Conservation (phyloP, 2,888 invertebrate genomes). For the Erannis defoliaria region DNA sequence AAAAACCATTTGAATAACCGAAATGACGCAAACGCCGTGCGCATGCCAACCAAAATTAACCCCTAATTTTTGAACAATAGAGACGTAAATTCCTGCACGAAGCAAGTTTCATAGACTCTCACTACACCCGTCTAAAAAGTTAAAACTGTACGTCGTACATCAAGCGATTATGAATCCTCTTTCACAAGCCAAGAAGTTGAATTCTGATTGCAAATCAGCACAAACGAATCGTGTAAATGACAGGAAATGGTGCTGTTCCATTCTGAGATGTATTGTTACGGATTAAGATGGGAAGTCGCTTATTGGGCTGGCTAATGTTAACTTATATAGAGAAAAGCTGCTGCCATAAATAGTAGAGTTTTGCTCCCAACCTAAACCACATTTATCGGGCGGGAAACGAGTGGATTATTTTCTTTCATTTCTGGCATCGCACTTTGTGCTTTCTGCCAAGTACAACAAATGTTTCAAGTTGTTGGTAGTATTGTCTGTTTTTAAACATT, state of each 20-base stretch:
- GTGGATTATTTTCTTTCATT: slow-evolving; percentile 29
- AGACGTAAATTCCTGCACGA: slow-evolving; percentile 54
- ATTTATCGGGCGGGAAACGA: slow-evolving; percentile 44
- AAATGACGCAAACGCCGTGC: slow-evolving; percentile 46
- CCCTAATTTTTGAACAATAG: slow-evolving; percentile 51
- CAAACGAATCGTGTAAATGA: slow-evolving; percentile 46
- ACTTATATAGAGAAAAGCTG: slow-evolving; percentile 60
- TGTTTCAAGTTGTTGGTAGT: too few relatives aligned
- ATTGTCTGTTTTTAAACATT: too few relatives aligned
- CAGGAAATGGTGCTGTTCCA: slow-evolving; percentile 35
- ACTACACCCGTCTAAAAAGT: slow-evolving; percentile 55
- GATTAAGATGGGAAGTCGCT: slow-evolving; percentile 49
- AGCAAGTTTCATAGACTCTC: slow-evolving; percentile 57
- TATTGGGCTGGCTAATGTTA: slow-evolving; percentile 52
- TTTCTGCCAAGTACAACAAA: too few relatives aligned
- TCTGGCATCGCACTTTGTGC: too few relatives aligned
- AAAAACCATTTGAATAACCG: slow-evolving; percentile 38
- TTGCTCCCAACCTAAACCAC: too few relatives aligned
- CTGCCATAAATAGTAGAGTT: slow-evolving; percentile 58
- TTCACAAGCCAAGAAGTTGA: slow-evolving; percentile 51
- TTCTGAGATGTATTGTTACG: slow-evolving; percentile 52
- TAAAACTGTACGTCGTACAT: slow-evolving; percentile 50
- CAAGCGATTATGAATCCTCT: slow-evolving; percentile 63
- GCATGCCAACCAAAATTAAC: slow-evolving; percentile 50
- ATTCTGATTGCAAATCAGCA: slow-evolving; percentile 54